Conservation (phyloP, 2,888 invertebrate species). For the Entomobrya proxima region DNA sequence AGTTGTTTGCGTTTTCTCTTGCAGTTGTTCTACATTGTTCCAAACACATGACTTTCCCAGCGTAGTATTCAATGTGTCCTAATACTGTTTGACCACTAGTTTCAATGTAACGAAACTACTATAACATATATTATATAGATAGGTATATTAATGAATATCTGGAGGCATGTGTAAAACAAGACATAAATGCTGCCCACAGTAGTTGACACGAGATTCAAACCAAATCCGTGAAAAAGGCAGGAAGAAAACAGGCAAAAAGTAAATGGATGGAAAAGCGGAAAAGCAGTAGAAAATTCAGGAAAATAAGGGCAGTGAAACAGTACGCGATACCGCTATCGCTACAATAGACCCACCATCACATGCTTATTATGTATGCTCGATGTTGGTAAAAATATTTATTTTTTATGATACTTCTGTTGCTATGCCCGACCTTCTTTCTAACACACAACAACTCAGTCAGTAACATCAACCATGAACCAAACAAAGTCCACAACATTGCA, state of each 20-base stretch:
- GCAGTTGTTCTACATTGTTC: background rate
- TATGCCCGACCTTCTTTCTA: no score
- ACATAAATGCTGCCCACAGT: background rate
- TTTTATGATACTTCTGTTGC: no score
- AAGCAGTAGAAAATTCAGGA: background rate
- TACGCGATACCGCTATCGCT: conserved; percentile 4
- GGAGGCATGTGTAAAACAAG: background rate
- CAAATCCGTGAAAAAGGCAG: background rate
- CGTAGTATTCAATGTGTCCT: no score
- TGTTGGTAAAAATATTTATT: no score
- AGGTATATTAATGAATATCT: background rate
- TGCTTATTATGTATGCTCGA: conserved; percentile 19
- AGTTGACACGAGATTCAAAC: background rate
- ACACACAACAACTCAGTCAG: no score
- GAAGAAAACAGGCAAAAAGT: background rate
- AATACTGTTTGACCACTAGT: background rate
- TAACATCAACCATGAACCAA: no score
- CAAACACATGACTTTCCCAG: background rate
- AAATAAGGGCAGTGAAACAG: conserved; percentile 46
- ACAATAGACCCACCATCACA: conserved; percentile 37
- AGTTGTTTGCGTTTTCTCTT: background rate
- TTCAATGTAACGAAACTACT: background rate
- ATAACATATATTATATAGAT: background rate
- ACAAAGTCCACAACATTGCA: background rate
- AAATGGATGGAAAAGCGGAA: conserved; percentile 16